Evolutionary conservation across 1,140 invertebrate genomes (phyloP).

Genomic region (Drosophila melanica): DNA sequence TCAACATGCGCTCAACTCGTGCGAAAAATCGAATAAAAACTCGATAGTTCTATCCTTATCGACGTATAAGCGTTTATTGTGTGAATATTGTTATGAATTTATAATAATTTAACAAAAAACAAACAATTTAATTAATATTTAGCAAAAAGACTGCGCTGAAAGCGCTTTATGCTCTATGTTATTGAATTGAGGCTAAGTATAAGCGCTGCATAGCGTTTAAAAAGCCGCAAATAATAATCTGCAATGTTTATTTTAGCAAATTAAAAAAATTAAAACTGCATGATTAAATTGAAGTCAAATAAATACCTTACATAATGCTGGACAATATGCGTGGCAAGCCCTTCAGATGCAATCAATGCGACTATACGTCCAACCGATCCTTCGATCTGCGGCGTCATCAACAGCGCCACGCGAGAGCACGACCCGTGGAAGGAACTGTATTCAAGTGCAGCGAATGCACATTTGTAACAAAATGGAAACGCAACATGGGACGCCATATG

Average conservation of each 20-base stretch:
- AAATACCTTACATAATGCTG: too few species aligned
- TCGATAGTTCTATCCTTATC: conserved; percentile 5
- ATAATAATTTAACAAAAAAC: background rate
- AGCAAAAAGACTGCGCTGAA: background rate
- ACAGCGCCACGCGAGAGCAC: conserved; percentile 25
- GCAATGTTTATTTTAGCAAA: too few species aligned
- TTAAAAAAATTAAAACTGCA: too few species aligned
- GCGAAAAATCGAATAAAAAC: background rate
- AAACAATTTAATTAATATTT: background rate
- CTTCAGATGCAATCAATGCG: background rate
- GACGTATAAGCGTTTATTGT: background rate
- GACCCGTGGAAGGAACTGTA: background rate
- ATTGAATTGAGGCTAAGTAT: too few species aligned
- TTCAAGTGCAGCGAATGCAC: conserved; percentile 23
- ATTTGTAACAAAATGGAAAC: conserved; percentile 32
- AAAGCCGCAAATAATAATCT: too few species aligned
- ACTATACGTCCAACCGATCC: conserved; percentile 27
- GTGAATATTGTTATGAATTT: background rate
- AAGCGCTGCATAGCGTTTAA: too few species aligned
- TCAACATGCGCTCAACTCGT: background rate
- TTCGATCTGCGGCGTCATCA: conserved; percentile 39
- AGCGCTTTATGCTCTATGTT: background rate
- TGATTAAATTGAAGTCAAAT: too few species aligned
- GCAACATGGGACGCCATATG: conserved; percentile 35
- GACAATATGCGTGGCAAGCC: too few species aligned